Evolutionary conservation across 2,888 invertebrate genomes (phyloP).

Genomic region (Pogonocherus hispidulus): DNA sequence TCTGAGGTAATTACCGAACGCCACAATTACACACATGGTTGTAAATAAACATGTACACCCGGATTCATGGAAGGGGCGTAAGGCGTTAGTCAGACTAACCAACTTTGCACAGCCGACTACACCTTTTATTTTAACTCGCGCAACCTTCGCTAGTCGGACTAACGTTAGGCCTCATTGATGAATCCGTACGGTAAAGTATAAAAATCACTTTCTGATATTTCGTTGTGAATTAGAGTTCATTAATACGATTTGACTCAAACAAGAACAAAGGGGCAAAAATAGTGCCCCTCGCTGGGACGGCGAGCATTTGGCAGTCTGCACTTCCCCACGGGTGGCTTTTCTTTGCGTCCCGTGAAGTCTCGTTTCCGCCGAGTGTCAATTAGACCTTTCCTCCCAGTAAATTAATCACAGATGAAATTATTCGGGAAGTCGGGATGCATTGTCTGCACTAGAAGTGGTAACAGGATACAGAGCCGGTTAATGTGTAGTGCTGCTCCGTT

Average conservation of each 20-base stretch:
- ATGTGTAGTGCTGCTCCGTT: background rate
- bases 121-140: no score
- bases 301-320: conserved; percentile 51
- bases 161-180: no score
- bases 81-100: no score
- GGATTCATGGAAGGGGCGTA: no score
- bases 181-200: no score
- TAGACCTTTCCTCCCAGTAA: conserved; percentile 42
- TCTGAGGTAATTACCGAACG: no score
- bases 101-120: no score
- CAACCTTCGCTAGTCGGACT: no score
- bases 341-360: conserved; percentile 44
- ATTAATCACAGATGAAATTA: conserved; percentile 41
- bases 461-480: conserved; percentile 2
- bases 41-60: no score
- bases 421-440: conserved; percentile 19
- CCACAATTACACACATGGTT: no score
- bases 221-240: no score
- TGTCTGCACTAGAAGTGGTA: conserved; percentile 16
- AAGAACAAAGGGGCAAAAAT: conserved; percentile 33
- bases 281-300: conserved; percentile 43
- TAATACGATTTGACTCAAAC: conserved; percentile 28
- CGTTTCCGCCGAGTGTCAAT: conserved; percentile 49
- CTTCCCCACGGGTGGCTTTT: conserved; percentile 44
- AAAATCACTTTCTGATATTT: no score